Base-by-base conservation (phyloP, 2,113 vertebrate genomes). In the Centrocercus urophasianus region DNA sequence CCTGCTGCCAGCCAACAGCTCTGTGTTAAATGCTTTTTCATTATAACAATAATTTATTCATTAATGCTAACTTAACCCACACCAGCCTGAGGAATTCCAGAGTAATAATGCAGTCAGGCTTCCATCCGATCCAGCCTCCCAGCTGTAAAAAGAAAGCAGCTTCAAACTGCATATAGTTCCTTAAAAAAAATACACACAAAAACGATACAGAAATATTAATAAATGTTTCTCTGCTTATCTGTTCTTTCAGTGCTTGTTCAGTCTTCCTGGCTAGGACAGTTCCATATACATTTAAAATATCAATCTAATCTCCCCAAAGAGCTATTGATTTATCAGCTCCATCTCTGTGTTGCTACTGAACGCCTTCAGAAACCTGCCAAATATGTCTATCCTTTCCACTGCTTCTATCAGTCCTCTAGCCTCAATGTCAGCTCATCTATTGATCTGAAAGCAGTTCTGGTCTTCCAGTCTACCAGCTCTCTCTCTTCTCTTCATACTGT, bases 241-340 rank as follows among this genome's bases (percentile, higher is more conserved):
- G 47, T 90, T 70, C 52, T 61, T 89, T 90, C 89, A 85, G 67
- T 65, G 10, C 74, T 69, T 91, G 72, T 66, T 89, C 89, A 74
- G 79, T 83, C 40, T 74, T 88, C 89, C 91, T 86, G 82, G 73
- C 83, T 47, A 85, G 70, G 84, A 73, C 66, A 91, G 76, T 60
- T 96, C 89, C 88, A 91, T 89, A 83, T 78, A 90, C 84, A 94
- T 92, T 96, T 96, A 96, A 97, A 97, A 95, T 95, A 97, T 92
- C 94, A 96, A 94, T 88, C 86, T 92, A 92, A 94, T 93, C 92
- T 96, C 54, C 89, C 69, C 89, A 84, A 94, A 89, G 85, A 94
- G 91, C 80, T 93, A 97, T 96, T 79, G 91, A 97, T 95, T 93
- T 94, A 97, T 96, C 91, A 96, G 92, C 91, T 93, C 87, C 65